Evolutionary conservation across 1,140 invertebrate species (phyloP).

Genomic region (Galleria mellonella): DNA sequence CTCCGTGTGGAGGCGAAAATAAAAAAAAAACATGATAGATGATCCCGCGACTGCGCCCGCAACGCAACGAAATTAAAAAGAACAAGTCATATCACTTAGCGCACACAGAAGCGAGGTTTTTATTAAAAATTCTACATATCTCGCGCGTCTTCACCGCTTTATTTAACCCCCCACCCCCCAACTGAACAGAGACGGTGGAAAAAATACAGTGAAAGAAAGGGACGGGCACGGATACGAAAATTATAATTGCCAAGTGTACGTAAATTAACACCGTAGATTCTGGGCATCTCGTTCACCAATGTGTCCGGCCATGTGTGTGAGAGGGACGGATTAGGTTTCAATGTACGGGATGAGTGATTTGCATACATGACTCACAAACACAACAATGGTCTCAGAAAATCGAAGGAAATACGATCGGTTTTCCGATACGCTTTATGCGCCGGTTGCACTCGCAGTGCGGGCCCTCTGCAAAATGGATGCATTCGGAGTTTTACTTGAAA

Average conservation of each 20-base stretch:
- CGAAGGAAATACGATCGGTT: conserved; percentile 52
- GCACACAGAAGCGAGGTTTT: conserved; percentile 64
- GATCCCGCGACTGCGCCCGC: conserved; percentile 42
- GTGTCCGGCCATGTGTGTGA: conserved; percentile 20
- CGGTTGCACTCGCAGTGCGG: conserved; percentile 27
- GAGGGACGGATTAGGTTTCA: conserved; percentile 37
- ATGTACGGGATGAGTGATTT: conserved; percentile 37
- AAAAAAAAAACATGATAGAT: conserved; percentile 57
- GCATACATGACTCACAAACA: conserved; percentile 61
- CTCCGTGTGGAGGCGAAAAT: conserved; percentile 28
- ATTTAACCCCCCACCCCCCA: conserved; percentile 44
- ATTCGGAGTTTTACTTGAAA: not conserved
- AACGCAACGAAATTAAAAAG: conserved; percentile 70
- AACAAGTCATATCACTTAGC: conserved; percentile 72
- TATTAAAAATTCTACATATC: conserved; percentile 73
- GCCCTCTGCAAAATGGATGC: conserved; percentile 14
- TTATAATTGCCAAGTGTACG: conserved; percentile 72
- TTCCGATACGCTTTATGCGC: conserved; percentile 47
- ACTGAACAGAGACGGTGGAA: conserved; percentile 44
- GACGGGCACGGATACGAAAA: conserved; percentile 58
- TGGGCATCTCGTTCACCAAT: conserved; percentile 31
- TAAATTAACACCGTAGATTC: conserved; percentile 69
- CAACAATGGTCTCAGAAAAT: conserved; percentile 58
- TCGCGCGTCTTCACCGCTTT: conserved; percentile 53
- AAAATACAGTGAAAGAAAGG: conserved; percentile 50